phyloP scores from a whole-genome alignment of 2,888 invertebrate genomes.

The Atethmia centrago region DNA sequence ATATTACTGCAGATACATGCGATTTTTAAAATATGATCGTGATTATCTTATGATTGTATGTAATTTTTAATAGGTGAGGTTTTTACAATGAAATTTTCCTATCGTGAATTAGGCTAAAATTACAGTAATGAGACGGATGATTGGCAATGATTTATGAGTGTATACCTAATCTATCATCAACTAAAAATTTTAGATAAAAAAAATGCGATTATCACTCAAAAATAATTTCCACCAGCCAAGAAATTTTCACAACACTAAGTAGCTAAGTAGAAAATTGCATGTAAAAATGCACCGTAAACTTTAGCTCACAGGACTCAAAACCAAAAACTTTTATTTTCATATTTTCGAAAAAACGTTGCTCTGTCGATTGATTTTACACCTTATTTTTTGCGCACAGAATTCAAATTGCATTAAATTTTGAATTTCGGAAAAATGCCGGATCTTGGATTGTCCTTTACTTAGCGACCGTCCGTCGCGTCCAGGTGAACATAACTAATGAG shows the following conservation, averaged over 20 bases:
- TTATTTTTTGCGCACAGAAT: constrained; percentile 38
- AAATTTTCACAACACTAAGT: constrained; percentile 54
- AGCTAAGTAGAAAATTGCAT: constrained; percentile 18
- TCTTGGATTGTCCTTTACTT: constrained; percentile 50
- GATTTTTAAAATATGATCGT: constrained; percentile 40
- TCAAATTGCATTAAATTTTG: constrained; percentile 25
- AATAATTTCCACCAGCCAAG: constrained; percentile 55
- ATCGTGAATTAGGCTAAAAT: constrained; percentile 40
- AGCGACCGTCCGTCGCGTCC: constrained; percentile 70
- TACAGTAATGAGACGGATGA: constrained; percentile 41
- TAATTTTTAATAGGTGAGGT: constrained; percentile 19
- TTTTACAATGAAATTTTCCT: constrained; percentile 21
- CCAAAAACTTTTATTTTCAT: neutral
- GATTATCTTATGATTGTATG: constrained; percentile 25
- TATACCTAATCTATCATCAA: constrained; percentile 46
- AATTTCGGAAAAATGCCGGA: constrained; percentile 31
- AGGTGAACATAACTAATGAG: constrained; percentile 73
- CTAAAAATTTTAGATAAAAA: constrained; percentile 13
- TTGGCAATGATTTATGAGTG: constrained; percentile 51
- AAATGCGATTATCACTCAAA: constrained; percentile 49
- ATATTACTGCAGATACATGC: constrained; percentile 17
- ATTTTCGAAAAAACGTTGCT: constrained; percentile 12
- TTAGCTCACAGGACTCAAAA: constrained; percentile 16
- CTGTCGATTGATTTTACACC: constrained; percentile 32
- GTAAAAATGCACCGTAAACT: constrained; percentile 30